Percentiles rank a stretch among this genome's conserved stretches.
Conservation (phyloP, 2,797 vertebrate species). For the Hybognathus amarus region DNA sequence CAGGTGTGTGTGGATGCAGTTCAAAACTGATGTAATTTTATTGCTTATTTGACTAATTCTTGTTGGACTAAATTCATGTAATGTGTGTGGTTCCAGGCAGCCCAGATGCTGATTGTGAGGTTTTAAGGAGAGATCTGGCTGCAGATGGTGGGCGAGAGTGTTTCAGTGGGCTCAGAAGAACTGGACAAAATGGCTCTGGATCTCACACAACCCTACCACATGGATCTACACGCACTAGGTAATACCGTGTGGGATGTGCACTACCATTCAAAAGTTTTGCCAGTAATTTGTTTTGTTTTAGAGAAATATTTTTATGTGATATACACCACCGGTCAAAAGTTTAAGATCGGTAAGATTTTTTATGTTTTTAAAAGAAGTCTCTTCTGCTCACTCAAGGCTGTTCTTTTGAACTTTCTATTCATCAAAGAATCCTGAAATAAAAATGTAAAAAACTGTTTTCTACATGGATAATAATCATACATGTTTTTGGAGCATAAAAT, state of each 20-base stretch:
- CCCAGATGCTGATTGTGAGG: conserved; percentile 74
- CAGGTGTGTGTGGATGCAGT: conserved; percentile 35
- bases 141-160: conserved; percentile 59
- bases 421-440: too few species aligned
- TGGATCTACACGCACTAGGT: conserved; percentile 35
- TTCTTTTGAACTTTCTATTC: too few species aligned
- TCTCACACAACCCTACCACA: conserved; percentile 59
- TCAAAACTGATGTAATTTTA: background rate
- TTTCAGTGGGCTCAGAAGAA: conserved; percentile 60
- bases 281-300: background rate
- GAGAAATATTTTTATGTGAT: background rate
- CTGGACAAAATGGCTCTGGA: conserved; percentile 53
- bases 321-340: too few species aligned
- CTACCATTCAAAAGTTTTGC: background rate
- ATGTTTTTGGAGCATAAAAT: too few species aligned
- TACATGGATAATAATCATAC: too few species aligned
- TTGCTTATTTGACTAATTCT: conserved; percentile 26
- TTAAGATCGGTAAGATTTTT: too few species aligned
- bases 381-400: too few species aligned
- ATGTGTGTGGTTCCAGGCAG: conserved; percentile 27
- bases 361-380: too few species aligned
- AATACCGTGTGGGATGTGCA: background rate
- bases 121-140: conserved; percentile 76
- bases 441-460: too few species aligned
- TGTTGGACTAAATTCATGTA: background rate